Base-by-base conservation (phyloP, 2,113 vertebrate genomes). In the Rhinichthys klamathensis region DNA sequence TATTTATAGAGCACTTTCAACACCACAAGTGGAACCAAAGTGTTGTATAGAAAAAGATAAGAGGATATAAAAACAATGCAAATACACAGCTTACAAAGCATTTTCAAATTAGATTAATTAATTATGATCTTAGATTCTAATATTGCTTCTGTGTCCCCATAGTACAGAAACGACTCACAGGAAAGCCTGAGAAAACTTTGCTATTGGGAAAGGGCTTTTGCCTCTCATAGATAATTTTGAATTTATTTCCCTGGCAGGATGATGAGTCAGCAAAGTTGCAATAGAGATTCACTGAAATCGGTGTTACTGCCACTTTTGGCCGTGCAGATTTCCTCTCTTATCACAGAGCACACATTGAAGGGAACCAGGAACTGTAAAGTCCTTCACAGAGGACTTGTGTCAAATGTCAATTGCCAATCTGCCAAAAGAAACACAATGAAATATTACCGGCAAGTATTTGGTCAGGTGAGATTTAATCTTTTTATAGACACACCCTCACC, bases 181-280 rank as follows among this genome's bases (percentile, higher is more conserved):
- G 92, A 94, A 93, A 92, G 90, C 92, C 92, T 93, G 92, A 92
- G 88, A 89, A 92, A 93, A 93, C 93, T 84, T 89, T 88, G 87
- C 89, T 91, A 69, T 16, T 83, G 89, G 89, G 91, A 88, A 91
- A 89, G 82, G 46, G 65, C 72, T 82, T 87, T 89, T 77, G 77
- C 85, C 88, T 87, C 89, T 87, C 85, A 90, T 54, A 89, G 89
- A 93, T 87, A 88, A 92, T 87, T 91, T 89, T 84, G 88, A 86
- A 86, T 91, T 92, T 85, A 93, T 92, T 94, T 94, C 90, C 92
- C 67, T 25, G 73, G 88, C 91, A 92, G 92, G 93, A 93, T 90
- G 88, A 90, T 92, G 91, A 93, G 89, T 94, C 92, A 91, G 92
- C 90, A 90, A 58, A 32, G 69, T 25, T 12, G 13, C 27, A 80